phyloP scores from a whole-genome alignment of 2,888 invertebrate genomes.

The Baccha elongata region DNA sequence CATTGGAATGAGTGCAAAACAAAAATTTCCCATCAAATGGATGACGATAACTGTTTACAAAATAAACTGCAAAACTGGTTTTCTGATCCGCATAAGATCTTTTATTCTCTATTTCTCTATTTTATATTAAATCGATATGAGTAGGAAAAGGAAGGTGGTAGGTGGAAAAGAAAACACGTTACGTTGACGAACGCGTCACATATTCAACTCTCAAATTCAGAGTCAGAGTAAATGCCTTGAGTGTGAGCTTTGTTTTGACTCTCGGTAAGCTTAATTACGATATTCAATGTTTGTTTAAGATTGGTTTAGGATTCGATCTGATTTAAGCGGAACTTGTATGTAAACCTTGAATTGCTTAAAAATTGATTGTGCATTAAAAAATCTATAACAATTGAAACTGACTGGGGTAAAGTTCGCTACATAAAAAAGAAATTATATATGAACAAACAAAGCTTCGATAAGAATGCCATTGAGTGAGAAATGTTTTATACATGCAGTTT shows the following conservation, averaged over 20 bases:
- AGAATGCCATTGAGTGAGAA: no score
- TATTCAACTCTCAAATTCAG: background rate
- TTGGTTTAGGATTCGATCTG: background rate
- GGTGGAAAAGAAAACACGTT: slow-evolving; percentile 21
- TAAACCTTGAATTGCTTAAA: no score
- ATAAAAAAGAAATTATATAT: no score
- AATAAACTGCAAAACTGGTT: slow-evolving; percentile 14
- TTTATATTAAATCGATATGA: background rate
- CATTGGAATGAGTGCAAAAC: slow-evolving; percentile 23
- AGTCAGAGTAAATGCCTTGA: background rate
- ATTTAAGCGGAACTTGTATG: no score
- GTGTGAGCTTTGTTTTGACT: slow-evolving; percentile 6
- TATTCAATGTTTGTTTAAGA: background rate
- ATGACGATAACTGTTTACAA: background rate
- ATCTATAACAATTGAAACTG: no score
- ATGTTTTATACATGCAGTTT: no score
- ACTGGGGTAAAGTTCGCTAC: no score
- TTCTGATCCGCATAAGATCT: background rate
- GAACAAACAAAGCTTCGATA: no score
- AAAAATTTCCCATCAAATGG: slow-evolving; percentile 10
- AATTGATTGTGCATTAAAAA: no score
- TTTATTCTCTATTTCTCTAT: background rate
- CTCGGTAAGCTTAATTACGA: background rate
- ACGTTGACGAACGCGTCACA: background rate
- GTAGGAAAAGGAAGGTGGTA: background rate